Percentiles rank a stretch among this genome's conserved stretches.
phyloP scores from a whole-genome alignment of 2,797 vertebrate species.

The Furcifer pardalis region DNA sequence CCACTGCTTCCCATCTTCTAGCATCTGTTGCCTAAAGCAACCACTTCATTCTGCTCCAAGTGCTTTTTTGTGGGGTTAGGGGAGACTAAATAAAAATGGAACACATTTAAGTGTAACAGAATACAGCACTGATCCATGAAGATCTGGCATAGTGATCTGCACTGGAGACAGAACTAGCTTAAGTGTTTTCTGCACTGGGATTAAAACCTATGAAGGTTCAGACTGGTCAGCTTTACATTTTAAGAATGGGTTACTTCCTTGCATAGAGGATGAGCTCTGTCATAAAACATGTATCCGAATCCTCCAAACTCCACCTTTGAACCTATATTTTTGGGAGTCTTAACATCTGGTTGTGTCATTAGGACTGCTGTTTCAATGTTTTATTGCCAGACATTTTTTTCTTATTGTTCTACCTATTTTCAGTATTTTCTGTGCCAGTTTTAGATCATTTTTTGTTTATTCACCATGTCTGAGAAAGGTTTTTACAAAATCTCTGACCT shows the following conservation, averaged over 20 bases:
- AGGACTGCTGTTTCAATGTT: constrained; percentile 11
- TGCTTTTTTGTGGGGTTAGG: background rate
- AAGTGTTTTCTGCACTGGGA: background rate
- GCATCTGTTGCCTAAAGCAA: background rate
- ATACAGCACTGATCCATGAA: background rate
- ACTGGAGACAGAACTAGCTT: background rate
- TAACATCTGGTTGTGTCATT: constrained; percentile 41
- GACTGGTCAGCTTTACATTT: background rate
- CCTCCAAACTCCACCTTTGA: constrained; percentile 3
- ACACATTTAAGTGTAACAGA: background rate
- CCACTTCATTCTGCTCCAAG: background rate
- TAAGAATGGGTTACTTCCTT: background rate
- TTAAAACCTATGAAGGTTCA: background rate
- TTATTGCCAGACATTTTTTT: constrained; percentile 7
- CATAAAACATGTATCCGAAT: background rate
- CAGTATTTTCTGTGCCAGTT: background rate
- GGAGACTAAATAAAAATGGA: too few relatives aligned
- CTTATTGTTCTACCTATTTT: constrained; percentile 24
- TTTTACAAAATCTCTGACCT: constrained; percentile 23
- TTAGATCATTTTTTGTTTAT: background rate
- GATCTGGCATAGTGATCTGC: background rate
- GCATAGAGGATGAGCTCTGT: background rate
- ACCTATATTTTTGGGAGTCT: constrained; percentile 11
- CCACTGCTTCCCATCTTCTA: background rate
- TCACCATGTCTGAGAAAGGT: background rate